Percentiles rank a stretch among this genome's conserved stretches.
Conservation (phyloP, 2,888 invertebrate genomes). For the Metacarcinus magister region DNA sequence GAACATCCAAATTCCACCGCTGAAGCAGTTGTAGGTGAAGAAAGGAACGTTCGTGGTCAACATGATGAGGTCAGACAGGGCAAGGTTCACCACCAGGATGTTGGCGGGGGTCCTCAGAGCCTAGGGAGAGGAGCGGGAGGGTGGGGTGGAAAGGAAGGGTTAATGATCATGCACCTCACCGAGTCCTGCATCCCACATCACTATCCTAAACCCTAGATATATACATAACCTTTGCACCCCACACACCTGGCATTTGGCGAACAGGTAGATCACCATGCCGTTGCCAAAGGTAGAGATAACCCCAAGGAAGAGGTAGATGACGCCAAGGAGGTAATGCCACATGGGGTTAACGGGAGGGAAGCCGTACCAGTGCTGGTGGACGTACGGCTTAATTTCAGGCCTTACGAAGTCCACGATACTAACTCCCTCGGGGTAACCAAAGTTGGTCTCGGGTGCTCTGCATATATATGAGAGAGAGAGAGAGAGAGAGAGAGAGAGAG, state of each 20-base stretch:
- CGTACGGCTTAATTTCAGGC: slow-evolving; percentile 83
- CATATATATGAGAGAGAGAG: background rate
- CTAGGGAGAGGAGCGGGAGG: background rate
- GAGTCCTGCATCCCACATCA: too few species aligned
- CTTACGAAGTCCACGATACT: slow-evolving; percentile 84
- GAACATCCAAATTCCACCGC: slow-evolving; percentile 77
- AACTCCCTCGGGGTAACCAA: slow-evolving; percentile 64
- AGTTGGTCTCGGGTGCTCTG: background rate
- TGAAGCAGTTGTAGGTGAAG: slow-evolving; percentile 79
- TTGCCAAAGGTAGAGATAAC: slow-evolving; percentile 83
- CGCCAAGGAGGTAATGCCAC: slow-evolving; percentile 83
- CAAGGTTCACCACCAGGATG: slow-evolving; percentile 94
- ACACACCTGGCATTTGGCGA: slow-evolving; percentile 81
- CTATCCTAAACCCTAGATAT: too few species aligned
- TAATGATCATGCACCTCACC: background rate
- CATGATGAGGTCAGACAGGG: slow-evolving; percentile 95
- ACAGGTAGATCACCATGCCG: slow-evolving; percentile 83
- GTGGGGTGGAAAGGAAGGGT: background rate
- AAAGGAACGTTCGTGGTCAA: slow-evolving; percentile 87
- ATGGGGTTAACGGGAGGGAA: slow-evolving; percentile 84
- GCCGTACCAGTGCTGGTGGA: slow-evolving; percentile 84
- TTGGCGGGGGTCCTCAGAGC: background rate
- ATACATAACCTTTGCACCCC: too few species aligned
- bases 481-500: slow-evolving; percentile 1
- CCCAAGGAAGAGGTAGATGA: slow-evolving; percentile 83